phyloP scores from a whole-genome alignment of 1,140 invertebrate genomes.

The Wasmannia auropunctata region DNA sequence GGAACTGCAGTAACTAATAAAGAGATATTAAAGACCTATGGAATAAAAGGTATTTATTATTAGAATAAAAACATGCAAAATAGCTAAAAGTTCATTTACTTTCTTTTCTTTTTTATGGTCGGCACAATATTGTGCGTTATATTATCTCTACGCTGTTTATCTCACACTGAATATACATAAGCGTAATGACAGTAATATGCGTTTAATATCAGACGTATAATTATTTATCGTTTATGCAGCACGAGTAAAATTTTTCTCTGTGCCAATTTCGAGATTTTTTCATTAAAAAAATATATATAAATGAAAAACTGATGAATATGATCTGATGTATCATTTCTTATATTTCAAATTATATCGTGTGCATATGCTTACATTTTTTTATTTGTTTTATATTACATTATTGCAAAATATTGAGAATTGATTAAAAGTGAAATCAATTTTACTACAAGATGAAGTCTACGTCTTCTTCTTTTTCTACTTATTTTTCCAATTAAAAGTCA shows the following conservation, averaged over 20 bases:
- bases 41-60: neutral
- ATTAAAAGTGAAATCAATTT: neutral
- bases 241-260: neutral
- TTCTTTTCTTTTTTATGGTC: neutral
- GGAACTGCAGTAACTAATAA: neutral
- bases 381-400: neutral
- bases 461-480: neutral
- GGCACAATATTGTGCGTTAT: neutral
- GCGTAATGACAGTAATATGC: neutral
- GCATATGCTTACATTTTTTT: neutral
- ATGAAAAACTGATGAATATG: neutral
- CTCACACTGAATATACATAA: neutral
- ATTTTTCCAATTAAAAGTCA: neutral
- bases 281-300: neutral
- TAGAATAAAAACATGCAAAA: neutral
- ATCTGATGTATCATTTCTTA: neutral
- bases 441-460: neutral
- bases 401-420: neutral
- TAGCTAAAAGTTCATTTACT: neutral
- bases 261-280: neutral
- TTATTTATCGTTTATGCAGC: constrained; percentile 26
- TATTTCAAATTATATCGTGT: neutral
- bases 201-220: neutral
- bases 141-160: neutral
- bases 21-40: neutral